Evolutionary conservation across 2,113 vertebrate species (phyloP).

Genomic region (Phoxinus phoxinus): DNA sequence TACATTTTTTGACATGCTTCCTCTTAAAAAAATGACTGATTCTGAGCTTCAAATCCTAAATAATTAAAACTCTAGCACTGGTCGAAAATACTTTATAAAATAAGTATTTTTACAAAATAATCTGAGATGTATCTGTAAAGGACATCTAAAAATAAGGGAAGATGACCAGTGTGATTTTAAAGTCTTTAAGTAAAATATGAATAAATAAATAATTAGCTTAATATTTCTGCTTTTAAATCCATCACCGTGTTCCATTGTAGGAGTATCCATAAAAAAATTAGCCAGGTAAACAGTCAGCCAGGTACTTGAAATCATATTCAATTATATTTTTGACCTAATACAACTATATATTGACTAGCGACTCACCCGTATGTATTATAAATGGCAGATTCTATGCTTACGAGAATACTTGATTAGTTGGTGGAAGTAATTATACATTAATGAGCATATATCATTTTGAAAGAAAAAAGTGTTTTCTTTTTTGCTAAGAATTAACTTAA

Average conservation of each 20-base stretch:
- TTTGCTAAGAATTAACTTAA: too few species aligned
- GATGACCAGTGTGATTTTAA: background rate
- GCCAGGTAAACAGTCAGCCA: too few species aligned
- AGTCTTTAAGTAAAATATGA: background rate
- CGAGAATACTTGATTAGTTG: too few species aligned
- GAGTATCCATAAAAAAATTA: background rate
- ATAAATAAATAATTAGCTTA: background rate
- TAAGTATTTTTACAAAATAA: background rate
- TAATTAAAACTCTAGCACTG: background rate
- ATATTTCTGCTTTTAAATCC: background rate
- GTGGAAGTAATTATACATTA: too few species aligned
- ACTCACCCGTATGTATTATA: too few species aligned
- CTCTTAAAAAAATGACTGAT: background rate
- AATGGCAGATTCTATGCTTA: too few species aligned
- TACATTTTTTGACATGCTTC: background rate
- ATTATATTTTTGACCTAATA: background rate
- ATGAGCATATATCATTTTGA: too few species aligned
- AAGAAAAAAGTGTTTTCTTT: too few species aligned
- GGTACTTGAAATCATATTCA: background rate
- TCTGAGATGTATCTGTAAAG: background rate
- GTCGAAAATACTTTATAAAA: background rate
- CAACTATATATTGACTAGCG: too few species aligned
- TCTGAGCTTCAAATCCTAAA: background rate
- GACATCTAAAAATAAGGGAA: background rate
- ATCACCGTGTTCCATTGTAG: background rate